Evolutionary conservation across 2,888 invertebrate genomes (phyloP).

Genomic region (Drosophila nigricruria): DNA sequence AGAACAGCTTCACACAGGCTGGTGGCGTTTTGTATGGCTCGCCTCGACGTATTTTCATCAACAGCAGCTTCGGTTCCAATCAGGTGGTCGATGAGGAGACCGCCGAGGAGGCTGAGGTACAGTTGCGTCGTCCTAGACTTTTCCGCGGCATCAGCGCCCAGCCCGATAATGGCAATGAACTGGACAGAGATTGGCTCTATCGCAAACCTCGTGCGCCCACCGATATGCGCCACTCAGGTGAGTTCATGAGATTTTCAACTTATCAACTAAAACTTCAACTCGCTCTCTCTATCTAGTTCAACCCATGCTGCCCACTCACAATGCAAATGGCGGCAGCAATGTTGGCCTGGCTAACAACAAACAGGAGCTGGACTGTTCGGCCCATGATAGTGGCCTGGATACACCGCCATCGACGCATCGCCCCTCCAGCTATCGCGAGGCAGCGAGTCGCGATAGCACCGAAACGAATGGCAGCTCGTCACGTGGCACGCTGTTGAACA

Average conservation of each 20-base stretch:
- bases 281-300: conserved; percentile 84
- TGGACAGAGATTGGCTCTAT: conserved; percentile 85
- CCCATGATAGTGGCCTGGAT: conserved; percentile 85
- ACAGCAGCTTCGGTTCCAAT: conserved; percentile 84
- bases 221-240: conserved; percentile 85
- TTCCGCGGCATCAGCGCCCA: conserved; percentile 76
- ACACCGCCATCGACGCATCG: conserved; percentile 86
- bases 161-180: conserved; percentile 84
- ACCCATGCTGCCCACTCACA: conserved; percentile 80
- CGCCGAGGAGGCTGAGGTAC: conserved; percentile 83
- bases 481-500: conserved; percentile 83
- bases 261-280: not conserved
- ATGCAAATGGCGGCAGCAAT: conserved; percentile 50
- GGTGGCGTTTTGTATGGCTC: conserved; percentile 81
- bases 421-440: conserved; percentile 85
- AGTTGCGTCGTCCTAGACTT: conserved; percentile 81
- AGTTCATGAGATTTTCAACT: conserved; percentile 14
- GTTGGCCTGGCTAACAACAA: conserved; percentile 65
- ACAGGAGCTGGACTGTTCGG: conserved; percentile 87
- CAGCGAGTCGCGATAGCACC: conserved; percentile 81
- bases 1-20: conserved; percentile 82
- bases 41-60: conserved; percentile 83
- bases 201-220: conserved; percentile 84
- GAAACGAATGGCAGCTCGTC: conserved; percentile 85
- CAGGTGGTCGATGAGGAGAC: conserved; percentile 84